Evolutionary conservation across 2,888 invertebrate genomes (phyloP), one percentile per base, ranked within the genome.

Genomic region (Rosalia funebris): DNA sequence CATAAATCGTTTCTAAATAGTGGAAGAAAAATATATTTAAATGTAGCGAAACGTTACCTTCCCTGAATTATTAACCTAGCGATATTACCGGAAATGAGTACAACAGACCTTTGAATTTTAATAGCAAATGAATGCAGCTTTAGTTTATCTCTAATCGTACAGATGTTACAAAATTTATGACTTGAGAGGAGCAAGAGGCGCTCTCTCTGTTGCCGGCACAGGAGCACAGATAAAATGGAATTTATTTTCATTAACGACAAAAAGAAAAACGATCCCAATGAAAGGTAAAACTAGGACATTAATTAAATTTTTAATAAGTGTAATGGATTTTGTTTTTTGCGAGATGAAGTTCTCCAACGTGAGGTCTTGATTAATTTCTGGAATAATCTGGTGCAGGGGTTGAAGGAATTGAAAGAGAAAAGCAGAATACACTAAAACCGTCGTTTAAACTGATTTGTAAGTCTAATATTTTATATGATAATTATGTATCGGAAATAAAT

Each of bases 301-400:
- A 53, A 53, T 53, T 53, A 53, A 53, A 53, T 53, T 53, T 53
- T 53, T 53, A 53, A 53, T 53, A 53, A 53, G 15, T 31, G 16
- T 53, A 53, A 53, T 53, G 53, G 42, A 53, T 53, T 53, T 37
- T 20, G 42, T 53, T 53, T 46, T 53, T 53, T 32, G 42, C 16
- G 16, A 31, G 42, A 53, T 50, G 12, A 32, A 39, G 34, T 19
- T 36, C 11, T 17, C n/a, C 34, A 12, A 17, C 48, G 12, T 48
- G 4, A 15, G 17, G 19, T 20, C 7, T 39, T 34, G 39, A 50
- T 50, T 50, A 39, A 50, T 50, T 16, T 48, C 16, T n/a, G 37
- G n/a, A 10, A 31, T 20, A 36, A 36, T 48, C 19, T 10, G 11
- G 36, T 48, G 34, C 19, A 36, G 19, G 48, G n/a, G n/a, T 4